These are phyloP conservation scores for Ailurus styani DNA, from an alignment of 2,113 vertebrate species.

Conservation along the genomic window DNA sequence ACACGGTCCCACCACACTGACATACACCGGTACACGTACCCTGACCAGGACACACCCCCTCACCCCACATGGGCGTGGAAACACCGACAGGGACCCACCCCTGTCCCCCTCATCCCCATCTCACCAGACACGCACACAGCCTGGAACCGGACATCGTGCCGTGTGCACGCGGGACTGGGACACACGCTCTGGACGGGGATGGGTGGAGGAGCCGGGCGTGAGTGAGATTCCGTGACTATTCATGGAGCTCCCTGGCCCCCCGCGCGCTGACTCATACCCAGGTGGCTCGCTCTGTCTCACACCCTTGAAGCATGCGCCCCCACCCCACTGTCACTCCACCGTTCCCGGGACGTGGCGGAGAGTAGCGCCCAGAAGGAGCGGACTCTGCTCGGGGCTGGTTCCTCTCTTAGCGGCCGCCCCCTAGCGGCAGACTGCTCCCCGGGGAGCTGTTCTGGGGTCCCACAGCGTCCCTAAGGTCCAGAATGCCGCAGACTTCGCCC, in stretches of 20 bases:
- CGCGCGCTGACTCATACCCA: slow-evolving; percentile 57
- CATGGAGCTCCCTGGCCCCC: neutral
- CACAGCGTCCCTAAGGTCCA: neutral
- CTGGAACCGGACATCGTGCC: neutral
- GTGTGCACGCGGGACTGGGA: neutral
- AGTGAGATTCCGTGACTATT: slow-evolving; percentile 60
- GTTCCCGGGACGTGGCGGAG: neutral
- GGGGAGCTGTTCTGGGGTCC: neutral
- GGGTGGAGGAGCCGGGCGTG: neutral
- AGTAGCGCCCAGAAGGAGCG: neutral
- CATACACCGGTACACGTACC: neutral
- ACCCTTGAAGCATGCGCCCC: neutral
- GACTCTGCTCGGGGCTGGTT: neutral
- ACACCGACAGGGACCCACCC: neutral
- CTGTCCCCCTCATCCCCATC: neutral
- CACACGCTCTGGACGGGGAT: neutral
- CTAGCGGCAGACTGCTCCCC: neutral
- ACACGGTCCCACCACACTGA: neutral
- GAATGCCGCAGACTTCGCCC: neutral
- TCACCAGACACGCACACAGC: neutral
- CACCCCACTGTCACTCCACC: neutral
- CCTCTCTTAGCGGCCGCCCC: neutral
- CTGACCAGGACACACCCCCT: neutral
- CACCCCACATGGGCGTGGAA: neutral
- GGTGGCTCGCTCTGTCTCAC: slow-evolving; percentile 46